Base-by-base conservation (phyloP, 2,888 invertebrate species). In the Chymomyza caudatula region DNA sequence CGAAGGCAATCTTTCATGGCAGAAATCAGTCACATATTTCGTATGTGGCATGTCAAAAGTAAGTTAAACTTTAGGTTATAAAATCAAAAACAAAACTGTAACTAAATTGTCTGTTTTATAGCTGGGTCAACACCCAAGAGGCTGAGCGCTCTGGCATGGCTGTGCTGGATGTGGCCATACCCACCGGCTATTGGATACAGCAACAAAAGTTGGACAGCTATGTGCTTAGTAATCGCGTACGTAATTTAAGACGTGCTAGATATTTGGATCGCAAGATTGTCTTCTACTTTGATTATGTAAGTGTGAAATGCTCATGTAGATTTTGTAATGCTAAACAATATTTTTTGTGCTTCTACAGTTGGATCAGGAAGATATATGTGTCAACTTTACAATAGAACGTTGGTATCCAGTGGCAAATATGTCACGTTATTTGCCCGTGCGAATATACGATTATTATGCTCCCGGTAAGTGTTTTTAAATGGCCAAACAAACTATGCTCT, bases 351-450 rank as follows among this genome's bases (percentile, higher is more conserved):
- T 17, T 55, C 52, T 89, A 22, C 90, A 97, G 96, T 90, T 98
- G 89, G 96, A 97, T 85, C 91, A 92, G 20, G 95, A 95, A 89
- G 94, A 94, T 80, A 96, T 96, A 4, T 98, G 98, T 88, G 94
- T 98, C 8, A 95, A 96, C 91, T 96, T 98, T 89, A 96, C 97
- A 0, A 93, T 98, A 62, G 97, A 98, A 91, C 93, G 98, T 75
- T 98, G 98, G 98, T 95, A 93, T 91, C 98, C 98, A 0, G 97
- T 98, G 2, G 98, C 98, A 56, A 98, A 98, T 91, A 96, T 98
- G 96, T 97, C 98, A 0, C 93, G 97, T 53, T 97, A 96, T 90
- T 93, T 98, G 76, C 95, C 97, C 3, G 94, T 97, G 60, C 93
- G 96, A 63, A 94, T 98, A 11, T 98, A 97, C 90, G 98, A 98